These are phyloP conservation scores for Drosophila pandora DNA, from an alignment of 1,140 invertebrate species.

Conservation along the genomic window DNA sequence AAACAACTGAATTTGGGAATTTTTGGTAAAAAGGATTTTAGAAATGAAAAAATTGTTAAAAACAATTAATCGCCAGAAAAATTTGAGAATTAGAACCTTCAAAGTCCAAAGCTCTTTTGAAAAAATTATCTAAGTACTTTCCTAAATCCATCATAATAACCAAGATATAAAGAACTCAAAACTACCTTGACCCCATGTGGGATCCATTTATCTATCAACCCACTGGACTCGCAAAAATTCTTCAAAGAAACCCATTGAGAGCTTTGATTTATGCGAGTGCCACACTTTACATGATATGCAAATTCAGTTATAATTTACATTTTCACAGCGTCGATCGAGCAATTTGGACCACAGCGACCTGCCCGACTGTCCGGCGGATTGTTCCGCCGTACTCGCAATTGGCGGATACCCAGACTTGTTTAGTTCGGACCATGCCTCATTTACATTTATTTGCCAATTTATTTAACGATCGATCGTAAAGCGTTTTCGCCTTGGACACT, in stretches of 20 bases:
- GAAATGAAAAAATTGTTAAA: no score
- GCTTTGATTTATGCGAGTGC: slow-evolving; percentile 34
- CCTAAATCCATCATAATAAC: not conserved
- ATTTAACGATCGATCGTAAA: slow-evolving; percentile 82
- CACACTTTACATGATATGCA: slow-evolving; percentile 24
- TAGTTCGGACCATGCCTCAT: slow-evolving; percentile 76
- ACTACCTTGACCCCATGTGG: slow-evolving; percentile 23
- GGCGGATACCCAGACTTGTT: slow-evolving; percentile 25
- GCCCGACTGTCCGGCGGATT: slow-evolving; percentile 41
- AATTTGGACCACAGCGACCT: slow-evolving; percentile 20
- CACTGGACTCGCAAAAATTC: not conserved
- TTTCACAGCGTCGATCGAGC: slow-evolving; percentile 21
- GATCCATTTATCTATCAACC: slow-evolving; percentile 6
- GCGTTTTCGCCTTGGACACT: slow-evolving; percentile 51
- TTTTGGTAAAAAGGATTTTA: no score
- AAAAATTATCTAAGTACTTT: not conserved
- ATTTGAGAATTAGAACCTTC: no score
- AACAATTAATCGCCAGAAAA: no score
- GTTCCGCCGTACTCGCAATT: slow-evolving; percentile 21
- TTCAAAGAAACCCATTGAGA: slow-evolving; percentile 38
- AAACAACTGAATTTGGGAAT: no score
- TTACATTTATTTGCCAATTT: slow-evolving; percentile 80
- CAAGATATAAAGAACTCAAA: not conserved
- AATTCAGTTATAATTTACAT: slow-evolving; percentile 46
- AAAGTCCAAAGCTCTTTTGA: no score